A percentile compares a stretch with the other conserved stretches of the same genome.
phyloP scores from a whole-genome alignment of 1,140 invertebrate genomes.

The Drosophila kepulauana region DNA sequence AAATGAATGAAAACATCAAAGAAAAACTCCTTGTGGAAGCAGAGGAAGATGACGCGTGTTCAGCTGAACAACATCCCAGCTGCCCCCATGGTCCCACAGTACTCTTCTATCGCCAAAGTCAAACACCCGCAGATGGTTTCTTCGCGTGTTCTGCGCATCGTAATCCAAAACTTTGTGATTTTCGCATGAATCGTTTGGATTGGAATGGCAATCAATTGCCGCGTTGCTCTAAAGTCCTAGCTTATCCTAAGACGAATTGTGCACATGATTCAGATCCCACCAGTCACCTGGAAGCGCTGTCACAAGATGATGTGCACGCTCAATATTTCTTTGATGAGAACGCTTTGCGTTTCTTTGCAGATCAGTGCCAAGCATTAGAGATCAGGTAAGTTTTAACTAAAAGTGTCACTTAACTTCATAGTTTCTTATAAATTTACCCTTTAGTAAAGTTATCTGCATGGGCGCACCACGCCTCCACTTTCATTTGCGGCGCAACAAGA shows the following conservation, averaged over 20 bases:
- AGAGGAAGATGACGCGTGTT: slow-evolving; percentile 40
- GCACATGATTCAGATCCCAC: slow-evolving; percentile 85
- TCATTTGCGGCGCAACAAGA: slow-evolving; percentile 85
- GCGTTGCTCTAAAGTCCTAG: background rate
- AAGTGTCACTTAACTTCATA: background rate
- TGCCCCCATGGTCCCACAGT: slow-evolving; percentile 70
- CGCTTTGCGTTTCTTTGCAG: slow-evolving; percentile 83
- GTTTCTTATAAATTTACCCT: background rate
- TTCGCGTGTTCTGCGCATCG: slow-evolving; percentile 93
- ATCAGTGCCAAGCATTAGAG: slow-evolving; percentile 86
- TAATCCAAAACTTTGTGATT: slow-evolving; percentile 89
- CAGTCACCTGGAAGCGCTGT: slow-evolving; percentile 87
- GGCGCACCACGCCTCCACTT: slow-evolving; percentile 92
- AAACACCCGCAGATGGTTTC: slow-evolving; percentile 86
- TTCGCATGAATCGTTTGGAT: slow-evolving; percentile 44
- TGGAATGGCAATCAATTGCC: slow-evolving; percentile 28
- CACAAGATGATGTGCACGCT: slow-evolving; percentile 90
- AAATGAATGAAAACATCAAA: slow-evolving; percentile 20
- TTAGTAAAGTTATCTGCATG: slow-evolving; percentile 90
- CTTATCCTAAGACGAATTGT: slow-evolving; percentile 30
- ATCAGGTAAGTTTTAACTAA: slow-evolving; percentile 65
- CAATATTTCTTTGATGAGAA: slow-evolving; percentile 90
- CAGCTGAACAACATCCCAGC: slow-evolving; percentile 43
- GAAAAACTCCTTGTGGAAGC: slow-evolving; percentile 54
- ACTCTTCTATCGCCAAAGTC: slow-evolving; percentile 68